Conservation (phyloP, 1,140 invertebrate species). For the Mylabris phalerata region DNA sequence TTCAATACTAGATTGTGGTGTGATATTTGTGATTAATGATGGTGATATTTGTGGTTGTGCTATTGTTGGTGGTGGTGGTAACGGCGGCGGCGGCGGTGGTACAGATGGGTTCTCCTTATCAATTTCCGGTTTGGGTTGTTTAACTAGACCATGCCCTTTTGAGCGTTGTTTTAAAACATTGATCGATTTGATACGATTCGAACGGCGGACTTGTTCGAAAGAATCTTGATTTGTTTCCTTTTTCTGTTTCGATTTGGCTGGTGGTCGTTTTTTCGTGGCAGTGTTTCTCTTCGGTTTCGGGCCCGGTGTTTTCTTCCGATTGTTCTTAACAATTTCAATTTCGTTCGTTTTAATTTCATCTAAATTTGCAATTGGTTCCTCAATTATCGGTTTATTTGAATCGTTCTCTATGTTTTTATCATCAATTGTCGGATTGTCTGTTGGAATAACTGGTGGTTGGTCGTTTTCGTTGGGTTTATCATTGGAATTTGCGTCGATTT, state of each 20-base stretch:
- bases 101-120: slow-evolving; percentile 24
- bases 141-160: slow-evolving; percentile 51
- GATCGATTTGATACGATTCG: slow-evolving; percentile 53
- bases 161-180: slow-evolving; percentile 50
- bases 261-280: slow-evolving; percentile 6
- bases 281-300: slow-evolving; percentile 9
- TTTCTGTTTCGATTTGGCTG: slow-evolving; percentile 6
- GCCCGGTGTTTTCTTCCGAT: slow-evolving; percentile 1
- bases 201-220: slow-evolving; percentile 43
- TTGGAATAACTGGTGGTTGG: too few species aligned
- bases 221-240: slow-evolving; percentile 13
- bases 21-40: slow-evolving; percentile 8
- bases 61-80: slow-evolving; percentile 21
- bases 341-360: slow-evolving; percentile 3
- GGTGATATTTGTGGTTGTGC: slow-evolving; percentile 13
- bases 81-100: slow-evolving; percentile 1
- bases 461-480: too few species aligned
- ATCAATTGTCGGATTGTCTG: background rate
- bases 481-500: slow-evolving; percentile 12
- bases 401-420: slow-evolving; percentile 9
- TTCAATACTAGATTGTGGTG: background rate
- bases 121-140: slow-evolving; percentile 36
- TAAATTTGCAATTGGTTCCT: background rate
- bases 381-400: slow-evolving; percentile 5
- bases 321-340: slow-evolving; percentile 9